Evolutionary conservation across 2,888 invertebrate genomes (phyloP).

Genomic region (Aricia artaxerxes): DNA sequence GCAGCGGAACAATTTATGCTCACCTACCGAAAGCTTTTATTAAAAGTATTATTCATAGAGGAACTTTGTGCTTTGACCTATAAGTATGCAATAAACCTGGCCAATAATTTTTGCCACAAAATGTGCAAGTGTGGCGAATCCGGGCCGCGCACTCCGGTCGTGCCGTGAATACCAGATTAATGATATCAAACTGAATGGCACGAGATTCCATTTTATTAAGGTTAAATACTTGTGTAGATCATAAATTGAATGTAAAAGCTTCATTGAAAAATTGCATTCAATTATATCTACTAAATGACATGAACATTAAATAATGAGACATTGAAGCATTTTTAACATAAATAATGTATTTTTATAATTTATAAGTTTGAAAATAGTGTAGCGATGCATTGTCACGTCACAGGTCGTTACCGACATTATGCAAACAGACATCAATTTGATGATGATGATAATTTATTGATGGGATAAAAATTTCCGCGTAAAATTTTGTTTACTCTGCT

Average conservation of each 20-base stretch:
- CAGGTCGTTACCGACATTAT: neutral
- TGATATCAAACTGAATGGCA: constrained; percentile 2
- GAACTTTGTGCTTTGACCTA: constrained; percentile 23
- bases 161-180: constrained; percentile 13
- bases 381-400: neutral
- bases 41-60: constrained; percentile 26
- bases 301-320: neutral
- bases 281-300: neutral
- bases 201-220: neutral
- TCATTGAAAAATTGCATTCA: neutral
- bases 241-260: neutral
- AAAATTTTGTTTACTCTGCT: neutral
- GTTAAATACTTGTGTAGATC: constrained; percentile 1
- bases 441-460: neutral
- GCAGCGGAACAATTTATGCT: constrained; percentile 4
- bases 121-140: constrained; percentile 19
- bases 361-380: neutral
- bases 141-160: constrained; percentile 2
- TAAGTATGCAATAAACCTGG: constrained; percentile 18
- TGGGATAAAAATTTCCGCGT: neutral
- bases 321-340: neutral
- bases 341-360: neutral
- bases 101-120: constrained; percentile 19
- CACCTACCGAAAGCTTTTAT: constrained; percentile 19
- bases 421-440: neutral